Evolutionary conservation across 2,797 vertebrate genomes (phyloP).

Genomic region (Myotis pilosus): DNA sequence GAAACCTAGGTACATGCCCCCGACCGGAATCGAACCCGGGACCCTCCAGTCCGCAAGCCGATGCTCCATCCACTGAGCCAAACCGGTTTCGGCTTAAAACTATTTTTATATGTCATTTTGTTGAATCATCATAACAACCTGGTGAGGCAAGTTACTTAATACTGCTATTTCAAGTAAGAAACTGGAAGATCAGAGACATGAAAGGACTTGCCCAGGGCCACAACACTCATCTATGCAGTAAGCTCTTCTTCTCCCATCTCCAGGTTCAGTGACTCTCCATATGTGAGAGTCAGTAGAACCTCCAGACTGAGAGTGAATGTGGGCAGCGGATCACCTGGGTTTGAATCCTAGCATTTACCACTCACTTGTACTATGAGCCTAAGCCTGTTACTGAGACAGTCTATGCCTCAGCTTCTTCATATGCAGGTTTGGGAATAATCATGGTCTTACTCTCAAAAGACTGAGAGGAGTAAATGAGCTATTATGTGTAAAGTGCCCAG

Average conservation of each 20-base stretch:
- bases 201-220: not conserved
- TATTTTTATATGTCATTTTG: not conserved
- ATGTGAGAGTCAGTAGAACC: not conserved
- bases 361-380: not conserved
- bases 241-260: not conserved
- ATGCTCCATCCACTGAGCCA: no score
- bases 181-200: not conserved
- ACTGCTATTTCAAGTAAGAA: not conserved
- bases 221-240: not conserved
- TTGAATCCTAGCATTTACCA: not conserved
- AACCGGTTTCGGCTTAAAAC: no score
- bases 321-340: not conserved
- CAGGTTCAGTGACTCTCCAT: not conserved
- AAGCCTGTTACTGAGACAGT: not conserved
- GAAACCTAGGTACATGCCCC: no score
- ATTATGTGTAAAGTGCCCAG: not conserved
- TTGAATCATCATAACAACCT: not conserved
- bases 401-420: slow-evolving; percentile 4
- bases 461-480: not conserved
- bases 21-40: no score
- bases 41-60: no score
- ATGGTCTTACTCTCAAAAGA: not conserved
- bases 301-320: rapidly evolving
- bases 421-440: not conserved
- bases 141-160: not conserved